Evolutionary conservation across 2,113 vertebrate genomes (phyloP).

Genomic region (Axis porcinus): DNA sequence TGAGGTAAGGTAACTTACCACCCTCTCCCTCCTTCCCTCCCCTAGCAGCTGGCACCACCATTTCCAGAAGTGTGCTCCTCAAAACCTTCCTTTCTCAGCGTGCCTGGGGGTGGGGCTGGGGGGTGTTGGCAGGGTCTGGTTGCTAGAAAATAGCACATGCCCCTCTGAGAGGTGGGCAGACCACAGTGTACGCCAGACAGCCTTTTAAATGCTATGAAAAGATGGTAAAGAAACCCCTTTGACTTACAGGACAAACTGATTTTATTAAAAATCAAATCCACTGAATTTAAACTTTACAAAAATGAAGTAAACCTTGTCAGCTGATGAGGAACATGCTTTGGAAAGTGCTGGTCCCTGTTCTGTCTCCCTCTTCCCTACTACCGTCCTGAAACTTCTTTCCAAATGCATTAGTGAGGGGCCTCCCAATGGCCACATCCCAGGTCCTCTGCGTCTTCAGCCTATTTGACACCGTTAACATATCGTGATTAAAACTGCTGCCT

Average conservation of each 20-base stretch:
- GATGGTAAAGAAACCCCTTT: not conserved
- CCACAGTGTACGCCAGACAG: not conserved
- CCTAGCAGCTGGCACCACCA: not conserved
- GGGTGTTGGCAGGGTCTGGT: not conserved
- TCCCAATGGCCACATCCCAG: not conserved
- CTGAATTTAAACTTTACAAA: not conserved
- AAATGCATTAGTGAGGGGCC: not conserved
- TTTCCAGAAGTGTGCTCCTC: not conserved
- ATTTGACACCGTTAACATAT: not conserved
- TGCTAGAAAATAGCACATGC: not conserved
- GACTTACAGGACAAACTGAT: not conserved
- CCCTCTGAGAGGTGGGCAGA: not conserved
- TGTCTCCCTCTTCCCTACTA: not conserved
- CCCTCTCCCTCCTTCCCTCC: not conserved
- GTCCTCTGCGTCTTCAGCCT: not conserved
- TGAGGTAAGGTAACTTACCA: not conserved
- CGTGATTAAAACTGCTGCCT: not conserved
- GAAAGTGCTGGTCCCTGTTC: not conserved
- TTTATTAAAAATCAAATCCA: not conserved
- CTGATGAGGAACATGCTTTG: not conserved
- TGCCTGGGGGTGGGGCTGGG: not conserved
- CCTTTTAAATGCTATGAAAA: constrained; percentile 12
- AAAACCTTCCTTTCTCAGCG: not conserved
- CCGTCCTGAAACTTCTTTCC: not conserved
- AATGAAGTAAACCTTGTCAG: not conserved